Conservation (phyloP, 2,797 vertebrate species). For the Amblyraja radiata region DNA sequence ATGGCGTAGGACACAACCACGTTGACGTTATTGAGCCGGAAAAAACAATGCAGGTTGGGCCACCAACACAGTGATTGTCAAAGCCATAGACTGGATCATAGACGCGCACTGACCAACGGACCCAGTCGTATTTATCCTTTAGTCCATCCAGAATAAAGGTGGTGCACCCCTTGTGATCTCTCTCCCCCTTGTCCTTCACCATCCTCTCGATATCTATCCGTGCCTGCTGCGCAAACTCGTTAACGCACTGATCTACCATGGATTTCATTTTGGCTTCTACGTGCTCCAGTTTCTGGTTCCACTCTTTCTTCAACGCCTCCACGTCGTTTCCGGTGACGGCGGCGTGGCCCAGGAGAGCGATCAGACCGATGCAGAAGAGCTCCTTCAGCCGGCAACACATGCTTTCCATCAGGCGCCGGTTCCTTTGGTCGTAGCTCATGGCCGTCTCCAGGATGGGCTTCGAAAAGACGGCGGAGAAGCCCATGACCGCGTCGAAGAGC, state of each 20-base stretch:
- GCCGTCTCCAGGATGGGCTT: constrained; percentile 63
- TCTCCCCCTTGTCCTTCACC: too few relatives aligned
- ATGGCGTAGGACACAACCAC: constrained; percentile 64
- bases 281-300: constrained; percentile 56
- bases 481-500: constrained; percentile 59
- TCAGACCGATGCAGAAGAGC: constrained; percentile 67
- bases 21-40: constrained; percentile 51
- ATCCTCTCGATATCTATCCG: constrained; percentile 53
- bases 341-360: constrained; percentile 60
- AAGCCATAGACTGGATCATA: constrained; percentile 55
- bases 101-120: too few relatives aligned
- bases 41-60: constrained; percentile 63
- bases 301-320: constrained; percentile 55
- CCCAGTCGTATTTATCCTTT: too few relatives aligned
- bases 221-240: constrained; percentile 58
- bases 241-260: constrained; percentile 62
- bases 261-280: constrained; percentile 58
- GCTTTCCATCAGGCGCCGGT: constrained; percentile 58
- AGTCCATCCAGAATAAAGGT: too few relatives aligned
- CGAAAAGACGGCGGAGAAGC: constrained; percentile 54
- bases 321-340: constrained; percentile 58
- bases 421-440: constrained; percentile 65
- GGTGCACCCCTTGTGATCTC: too few relatives aligned
- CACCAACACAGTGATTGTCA: constrained; percentile 53
- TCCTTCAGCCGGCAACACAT: constrained; percentile 64